Conservation (phyloP, 2,888 invertebrate species). For the Orthosia cruda region DNA sequence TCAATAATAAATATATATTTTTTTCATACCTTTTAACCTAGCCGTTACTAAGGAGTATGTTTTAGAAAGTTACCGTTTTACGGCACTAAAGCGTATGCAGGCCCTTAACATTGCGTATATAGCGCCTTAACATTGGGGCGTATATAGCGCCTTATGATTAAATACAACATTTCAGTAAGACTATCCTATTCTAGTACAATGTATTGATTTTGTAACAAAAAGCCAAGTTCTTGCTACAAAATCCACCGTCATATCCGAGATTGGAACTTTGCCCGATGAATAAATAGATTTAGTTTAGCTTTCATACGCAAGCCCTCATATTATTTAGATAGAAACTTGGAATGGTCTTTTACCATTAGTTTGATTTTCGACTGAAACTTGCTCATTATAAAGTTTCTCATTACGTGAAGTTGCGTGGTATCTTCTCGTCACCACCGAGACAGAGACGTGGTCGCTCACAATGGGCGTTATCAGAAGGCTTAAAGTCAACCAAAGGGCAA, state of each 20-base stretch:
- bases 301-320: neutral
- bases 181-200: neutral
- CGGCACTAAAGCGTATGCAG: too few species aligned
- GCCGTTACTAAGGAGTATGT: too few species aligned
- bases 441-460: too few species aligned
- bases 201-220: constrained; percentile 22
- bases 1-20: too few species aligned
- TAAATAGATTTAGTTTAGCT: constrained; percentile 28
- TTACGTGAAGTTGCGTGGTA: too few species aligned
- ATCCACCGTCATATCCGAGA: constrained; percentile 22
- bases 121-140: too few species aligned
- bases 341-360: neutral
- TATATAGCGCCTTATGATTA: neutral
- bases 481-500: too few species aligned
- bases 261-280: constrained; percentile 44
- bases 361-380: neutral
- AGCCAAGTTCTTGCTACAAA: constrained; percentile 12
- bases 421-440: too few species aligned
- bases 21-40: too few species aligned
- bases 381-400: neutral
- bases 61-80: too few species aligned
- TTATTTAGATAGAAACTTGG: neutral
- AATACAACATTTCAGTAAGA: neutral
- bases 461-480: too few species aligned
- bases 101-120: too few species aligned